Conservation (phyloP, 1,140 invertebrate genomes). For the Wasmannia auropunctata region DNA sequence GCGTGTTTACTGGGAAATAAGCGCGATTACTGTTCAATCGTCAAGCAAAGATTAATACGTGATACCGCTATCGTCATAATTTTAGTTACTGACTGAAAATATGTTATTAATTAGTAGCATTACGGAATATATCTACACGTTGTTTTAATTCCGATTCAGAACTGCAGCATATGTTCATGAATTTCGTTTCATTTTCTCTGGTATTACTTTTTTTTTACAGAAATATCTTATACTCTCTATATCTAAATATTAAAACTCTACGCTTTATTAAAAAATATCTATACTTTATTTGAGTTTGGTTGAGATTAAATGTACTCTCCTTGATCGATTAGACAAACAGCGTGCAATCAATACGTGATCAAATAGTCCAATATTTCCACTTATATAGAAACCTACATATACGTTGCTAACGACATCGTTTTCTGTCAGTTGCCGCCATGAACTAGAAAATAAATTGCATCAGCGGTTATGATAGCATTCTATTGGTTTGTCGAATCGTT, state of each 20-base stretch:
- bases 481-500: slow-evolving; percentile 31
- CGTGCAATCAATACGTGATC: not conserved
- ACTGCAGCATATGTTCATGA: not conserved
- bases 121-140: not conserved
- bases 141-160: not conserved
- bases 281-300: not conserved
- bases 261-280: not conserved
- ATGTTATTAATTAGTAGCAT: not conserved
- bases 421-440: slow-evolving; percentile 4
- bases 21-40: slow-evolving; percentile 49
- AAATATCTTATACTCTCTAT: not conserved
- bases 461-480: slow-evolving; percentile 37
- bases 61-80: not conserved
- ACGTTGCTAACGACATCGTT: slow-evolving; percentile 33
- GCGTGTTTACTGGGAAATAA: slow-evolving; percentile 47
- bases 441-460: slow-evolving; percentile 47
- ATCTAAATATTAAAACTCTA: not conserved
- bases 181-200: not conserved
- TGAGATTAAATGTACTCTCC: not conserved
- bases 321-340: not conserved
- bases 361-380: slow-evolving; percentile 6
- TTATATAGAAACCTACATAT: not conserved
- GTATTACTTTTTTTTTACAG: not conserved
- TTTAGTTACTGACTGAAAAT: not conserved
- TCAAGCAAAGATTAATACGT: slow-evolving; percentile 8